Evolutionary conservation across 1,140 invertebrate species (phyloP).

Genomic region (Diachasmimorpha longicaudata): DNA sequence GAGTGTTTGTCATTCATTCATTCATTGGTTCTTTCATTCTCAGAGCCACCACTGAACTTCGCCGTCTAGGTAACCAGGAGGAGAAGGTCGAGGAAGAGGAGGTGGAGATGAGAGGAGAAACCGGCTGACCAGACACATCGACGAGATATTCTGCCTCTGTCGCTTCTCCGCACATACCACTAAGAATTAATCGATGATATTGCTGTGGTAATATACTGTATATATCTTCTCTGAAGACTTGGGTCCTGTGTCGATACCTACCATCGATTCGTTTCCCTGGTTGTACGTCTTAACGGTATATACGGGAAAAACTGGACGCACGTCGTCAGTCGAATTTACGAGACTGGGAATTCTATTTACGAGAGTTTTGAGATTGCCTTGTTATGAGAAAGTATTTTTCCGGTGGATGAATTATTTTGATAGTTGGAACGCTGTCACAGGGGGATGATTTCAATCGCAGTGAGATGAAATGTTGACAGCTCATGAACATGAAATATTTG

Average conservation of each 20-base stretch:
- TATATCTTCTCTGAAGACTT: not conserved
- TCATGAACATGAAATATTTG: no score
- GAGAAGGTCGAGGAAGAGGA: no score
- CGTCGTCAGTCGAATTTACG: slow-evolving; percentile 7
- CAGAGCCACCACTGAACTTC: not conserved
- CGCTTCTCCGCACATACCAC: not conserved
- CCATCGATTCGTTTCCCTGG: slow-evolving; percentile 20
- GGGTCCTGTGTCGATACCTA: slow-evolving; percentile 10
- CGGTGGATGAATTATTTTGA: not conserved
- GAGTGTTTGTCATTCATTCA: slow-evolving; percentile 54
- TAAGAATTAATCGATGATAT: slow-evolving; percentile 27
- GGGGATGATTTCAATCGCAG: no score
- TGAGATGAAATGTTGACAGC: no score
- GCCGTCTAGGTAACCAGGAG: not conserved
- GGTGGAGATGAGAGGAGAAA: no score
- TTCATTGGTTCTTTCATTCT: slow-evolving; percentile 35
- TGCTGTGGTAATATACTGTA: slow-evolving; percentile 12
- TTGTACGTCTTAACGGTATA: slow-evolving; percentile 1
- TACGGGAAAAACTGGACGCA: not conserved
- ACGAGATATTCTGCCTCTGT: not conserved
- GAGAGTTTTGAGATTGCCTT: slow-evolving; percentile 11
- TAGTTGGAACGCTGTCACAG: no score
- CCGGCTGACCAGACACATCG: not conserved
- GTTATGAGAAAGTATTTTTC: not conserved
- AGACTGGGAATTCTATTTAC: slow-evolving; percentile 14